phyloP scores from a whole-genome alignment of 1,140 invertebrate species.

The Vanessa tameamea region DNA sequence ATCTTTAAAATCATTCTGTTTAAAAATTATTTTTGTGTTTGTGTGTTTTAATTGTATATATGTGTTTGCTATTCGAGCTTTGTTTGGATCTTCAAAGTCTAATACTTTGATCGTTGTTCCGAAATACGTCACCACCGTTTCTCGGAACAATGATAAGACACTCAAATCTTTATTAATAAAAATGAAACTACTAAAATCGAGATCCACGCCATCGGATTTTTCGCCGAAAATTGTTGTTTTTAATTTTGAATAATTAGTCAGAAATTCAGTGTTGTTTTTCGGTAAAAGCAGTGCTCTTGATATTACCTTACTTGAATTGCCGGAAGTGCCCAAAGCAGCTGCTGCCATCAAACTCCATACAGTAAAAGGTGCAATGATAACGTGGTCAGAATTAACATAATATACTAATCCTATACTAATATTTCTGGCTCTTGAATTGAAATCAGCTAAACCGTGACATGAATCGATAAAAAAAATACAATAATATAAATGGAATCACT shows the following conservation, averaged over 20 bases:
- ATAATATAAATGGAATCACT: not conserved
- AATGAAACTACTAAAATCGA: not conserved
- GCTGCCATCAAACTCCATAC: not conserved
- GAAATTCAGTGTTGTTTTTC: not conserved
- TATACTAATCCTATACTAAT: not conserved
- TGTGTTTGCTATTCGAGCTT: not conserved
- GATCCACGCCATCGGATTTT: not conserved
- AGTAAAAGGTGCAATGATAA: not conserved
- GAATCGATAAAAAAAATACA: not conserved
- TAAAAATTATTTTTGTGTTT: not conserved
- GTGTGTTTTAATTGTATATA: not conserved
- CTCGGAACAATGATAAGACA: not conserved
- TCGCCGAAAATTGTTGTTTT: not conserved
- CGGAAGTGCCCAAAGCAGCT: not conserved
- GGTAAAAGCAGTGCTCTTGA: not conserved
- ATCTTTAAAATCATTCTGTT: slow-evolving; percentile 69
- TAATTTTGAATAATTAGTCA: not conserved
- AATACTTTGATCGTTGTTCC: not conserved
- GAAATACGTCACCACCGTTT: slow-evolving; percentile 8
- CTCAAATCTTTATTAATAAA: not conserved
- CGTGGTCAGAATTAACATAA: not conserved
- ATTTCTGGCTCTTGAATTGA: not conserved
- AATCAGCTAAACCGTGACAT: not conserved
- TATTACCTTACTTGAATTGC: not conserved
- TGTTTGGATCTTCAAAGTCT: not conserved